Conservation (phyloP, 1,140 invertebrate genomes). For the Conus betulinus region DNA sequence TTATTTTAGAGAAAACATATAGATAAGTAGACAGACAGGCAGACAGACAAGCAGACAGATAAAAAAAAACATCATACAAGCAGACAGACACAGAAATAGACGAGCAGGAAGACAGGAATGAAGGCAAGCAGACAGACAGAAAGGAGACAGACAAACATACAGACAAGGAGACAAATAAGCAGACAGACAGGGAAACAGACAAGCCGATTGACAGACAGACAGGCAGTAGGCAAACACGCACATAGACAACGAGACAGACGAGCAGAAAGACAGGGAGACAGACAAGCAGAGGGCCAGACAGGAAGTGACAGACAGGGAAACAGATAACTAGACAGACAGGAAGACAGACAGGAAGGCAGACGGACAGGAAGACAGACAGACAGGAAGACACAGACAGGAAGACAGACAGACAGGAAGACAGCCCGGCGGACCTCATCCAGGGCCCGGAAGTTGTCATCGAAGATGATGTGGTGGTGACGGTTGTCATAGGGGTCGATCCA, state of each 20-base stretch:
- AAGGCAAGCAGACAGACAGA: neutral
- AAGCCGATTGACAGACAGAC: too few relatives aligned
- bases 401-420: neutral
- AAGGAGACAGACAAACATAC: too few relatives aligned
- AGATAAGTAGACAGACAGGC: neutral
- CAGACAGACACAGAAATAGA: neutral
- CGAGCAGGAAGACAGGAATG: constrained; percentile 32
- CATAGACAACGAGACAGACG: too few relatives aligned
- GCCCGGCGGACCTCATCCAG: constrained; percentile 54
- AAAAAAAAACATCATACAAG: constrained; percentile 2
- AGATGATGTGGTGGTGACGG: constrained; percentile 72
- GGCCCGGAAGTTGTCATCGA: constrained; percentile 72
- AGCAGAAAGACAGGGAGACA: too few relatives aligned
- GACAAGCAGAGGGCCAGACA: neutral
- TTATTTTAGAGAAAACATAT: too few relatives aligned
- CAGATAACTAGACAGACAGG: neutral
- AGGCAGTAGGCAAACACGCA: too few relatives aligned
- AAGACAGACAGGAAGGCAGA: too few relatives aligned
- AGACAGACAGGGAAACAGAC: neutral
- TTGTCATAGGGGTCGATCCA: constrained; percentile 69
- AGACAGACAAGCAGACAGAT: neutral
- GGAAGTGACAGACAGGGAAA: neutral
- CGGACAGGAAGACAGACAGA: too few relatives aligned
- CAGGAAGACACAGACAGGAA: too few relatives aligned
- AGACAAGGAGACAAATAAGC: neutral